phyloP scores from a whole-genome alignment of 2,113 vertebrate species.

The Sclerurus mexicanus region DNA sequence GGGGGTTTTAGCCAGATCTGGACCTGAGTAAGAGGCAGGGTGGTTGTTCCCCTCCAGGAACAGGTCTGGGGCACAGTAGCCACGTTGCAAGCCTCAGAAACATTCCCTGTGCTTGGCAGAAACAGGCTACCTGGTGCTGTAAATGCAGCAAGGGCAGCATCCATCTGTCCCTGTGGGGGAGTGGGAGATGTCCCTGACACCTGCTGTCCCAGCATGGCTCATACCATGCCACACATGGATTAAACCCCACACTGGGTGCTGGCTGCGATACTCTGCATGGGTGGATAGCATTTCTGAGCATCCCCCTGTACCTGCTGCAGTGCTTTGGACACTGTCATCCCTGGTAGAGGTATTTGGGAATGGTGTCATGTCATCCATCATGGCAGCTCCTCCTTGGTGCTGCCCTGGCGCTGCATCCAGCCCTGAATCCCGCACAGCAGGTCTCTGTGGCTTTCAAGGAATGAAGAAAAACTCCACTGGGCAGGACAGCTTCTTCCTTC shows the following conservation, averaged over 20 bases:
- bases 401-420: background rate
- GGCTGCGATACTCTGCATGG: rapidly evolving
- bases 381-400: background rate
- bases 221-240: rapidly evolving
- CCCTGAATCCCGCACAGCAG: background rate
- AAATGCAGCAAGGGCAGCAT: background rate
- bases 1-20: background rate
- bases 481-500: background rate
- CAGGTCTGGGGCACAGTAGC: background rate
- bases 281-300: background rate
- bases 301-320: background rate
- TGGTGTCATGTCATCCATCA: background rate
- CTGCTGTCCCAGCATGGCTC: background rate
- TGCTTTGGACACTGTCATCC: background rate
- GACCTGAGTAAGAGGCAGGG: background rate
- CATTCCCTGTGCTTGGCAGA: background rate
- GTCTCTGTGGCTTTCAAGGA: conserved; percentile 17
- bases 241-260: background rate
- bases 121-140: background rate
- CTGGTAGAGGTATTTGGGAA: background rate
- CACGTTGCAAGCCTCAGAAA: background rate
- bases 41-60: background rate
- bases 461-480: conserved; percentile 29
- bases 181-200: background rate
- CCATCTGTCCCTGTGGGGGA: background rate